phyloP scores from a whole-genome alignment of 2,888 invertebrate species.

The Pseudeuparius sepicola region DNA sequence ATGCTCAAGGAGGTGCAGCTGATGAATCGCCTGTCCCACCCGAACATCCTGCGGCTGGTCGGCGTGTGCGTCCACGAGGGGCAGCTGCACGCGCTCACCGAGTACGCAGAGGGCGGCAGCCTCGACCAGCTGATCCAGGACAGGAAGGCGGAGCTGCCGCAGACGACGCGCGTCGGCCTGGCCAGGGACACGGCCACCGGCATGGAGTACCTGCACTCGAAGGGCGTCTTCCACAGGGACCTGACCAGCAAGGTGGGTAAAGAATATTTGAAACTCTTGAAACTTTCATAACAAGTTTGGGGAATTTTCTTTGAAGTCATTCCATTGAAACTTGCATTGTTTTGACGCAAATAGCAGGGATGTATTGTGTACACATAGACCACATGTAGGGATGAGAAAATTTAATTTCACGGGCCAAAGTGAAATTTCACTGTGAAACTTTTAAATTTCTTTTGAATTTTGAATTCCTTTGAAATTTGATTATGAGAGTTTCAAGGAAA shows the following conservation, averaged over 20 bases:
- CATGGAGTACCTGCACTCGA: slow-evolving; percentile 87
- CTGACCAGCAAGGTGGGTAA: slow-evolving; percentile 82
- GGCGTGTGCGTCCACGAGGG: slow-evolving; percentile 95
- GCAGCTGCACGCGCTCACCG: slow-evolving; percentile 89
- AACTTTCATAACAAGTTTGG: no score
- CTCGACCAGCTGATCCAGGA: slow-evolving; percentile 84
- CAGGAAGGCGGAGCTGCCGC: slow-evolving; percentile 60
- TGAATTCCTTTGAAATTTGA: no score
- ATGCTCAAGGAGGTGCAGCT: slow-evolving; percentile 96
- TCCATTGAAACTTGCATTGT: no score
- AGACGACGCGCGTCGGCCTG: slow-evolving; percentile 69
- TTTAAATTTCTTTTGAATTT: no score
- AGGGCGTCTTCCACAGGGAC: slow-evolving; percentile 90
- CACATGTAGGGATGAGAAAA: no score
- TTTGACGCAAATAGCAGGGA: no score
- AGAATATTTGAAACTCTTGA: no score
- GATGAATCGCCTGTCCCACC: slow-evolving; percentile 90
- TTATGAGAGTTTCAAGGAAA: no score
- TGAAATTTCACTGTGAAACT: no score
- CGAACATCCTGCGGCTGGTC: slow-evolving; percentile 90
- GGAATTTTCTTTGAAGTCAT: no score
- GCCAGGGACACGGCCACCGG: slow-evolving; percentile 84
- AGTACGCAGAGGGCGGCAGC: slow-evolving; percentile 92
- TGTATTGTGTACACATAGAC: no score
- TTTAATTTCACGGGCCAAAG: no score